A percentile compares a stretch with the other conserved stretches of the same genome.
These are phyloP conservation scores for Aepyceros melampus DNA, from an alignment of 2,113 vertebrate species.

Conservation along the genomic window DNA sequence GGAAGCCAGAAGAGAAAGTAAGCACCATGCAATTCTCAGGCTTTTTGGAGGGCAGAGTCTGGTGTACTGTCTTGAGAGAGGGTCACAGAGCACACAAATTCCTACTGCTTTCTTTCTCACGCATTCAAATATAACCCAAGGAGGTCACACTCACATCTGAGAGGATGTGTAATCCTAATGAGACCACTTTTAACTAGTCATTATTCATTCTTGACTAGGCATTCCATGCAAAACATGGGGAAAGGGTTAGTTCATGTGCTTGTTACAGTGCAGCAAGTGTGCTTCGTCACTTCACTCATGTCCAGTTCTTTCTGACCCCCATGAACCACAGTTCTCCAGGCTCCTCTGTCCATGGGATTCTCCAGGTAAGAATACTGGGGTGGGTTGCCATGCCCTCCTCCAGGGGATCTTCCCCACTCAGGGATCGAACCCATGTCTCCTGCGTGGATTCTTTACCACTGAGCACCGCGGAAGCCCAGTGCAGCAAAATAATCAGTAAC, in stretches of 20 bases:
- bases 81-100: not conserved
- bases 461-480: not conserved
- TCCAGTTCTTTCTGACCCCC: not conserved
- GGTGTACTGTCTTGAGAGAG: not conserved
- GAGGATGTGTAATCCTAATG: not conserved
- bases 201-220: not conserved
- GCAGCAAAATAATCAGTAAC: not conserved
- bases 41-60: not conserved
- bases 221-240: not conserved
- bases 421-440: not conserved
- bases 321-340: not conserved
- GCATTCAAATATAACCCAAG: not conserved
- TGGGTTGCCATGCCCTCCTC: not conserved
- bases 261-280: not conserved
- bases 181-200: not conserved
- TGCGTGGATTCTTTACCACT: not conserved
- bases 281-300: not conserved
- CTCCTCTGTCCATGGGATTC: not conserved
- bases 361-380: not conserved
- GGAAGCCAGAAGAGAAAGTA: not conserved
- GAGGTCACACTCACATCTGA: not conserved
- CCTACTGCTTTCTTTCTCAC: not conserved
- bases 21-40: not conserved
- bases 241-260: not conserved
- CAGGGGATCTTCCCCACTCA: not conserved